Conservation (phyloP, 2,888 invertebrate genomes). For the Crioceris asparagi region DNA sequence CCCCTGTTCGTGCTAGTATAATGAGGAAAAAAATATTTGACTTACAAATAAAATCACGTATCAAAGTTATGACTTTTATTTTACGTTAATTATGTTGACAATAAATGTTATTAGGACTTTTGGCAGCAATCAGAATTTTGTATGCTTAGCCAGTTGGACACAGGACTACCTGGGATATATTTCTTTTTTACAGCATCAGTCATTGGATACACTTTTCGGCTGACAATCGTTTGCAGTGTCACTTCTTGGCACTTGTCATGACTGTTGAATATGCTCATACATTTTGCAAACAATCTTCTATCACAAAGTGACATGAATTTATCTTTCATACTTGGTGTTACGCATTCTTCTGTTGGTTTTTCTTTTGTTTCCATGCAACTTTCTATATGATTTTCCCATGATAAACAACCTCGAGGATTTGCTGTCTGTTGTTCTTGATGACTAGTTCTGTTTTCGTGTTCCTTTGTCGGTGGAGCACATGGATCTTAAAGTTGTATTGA, state of each 20-base stretch:
- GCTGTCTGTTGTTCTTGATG: background rate
- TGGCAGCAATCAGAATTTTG: too few species aligned
- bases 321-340: constrained; percentile 15
- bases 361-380: background rate
- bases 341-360: constrained; percentile 16
- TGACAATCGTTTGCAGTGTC: too few species aligned
- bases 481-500: background rate
- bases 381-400: constrained; percentile 18
- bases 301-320: constrained; percentile 15
- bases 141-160: constrained; percentile 13
- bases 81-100: too few species aligned
- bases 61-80: too few species aligned
- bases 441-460: background rate
- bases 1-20: too few species aligned
- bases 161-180: constrained; percentile 21
- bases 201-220: constrained; percentile 24
- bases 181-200: constrained; percentile 17
- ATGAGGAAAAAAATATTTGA: too few species aligned
- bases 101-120: too few species aligned
- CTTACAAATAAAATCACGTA: too few species aligned
- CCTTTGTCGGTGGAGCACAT: background rate
- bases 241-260: constrained; percentile 12
- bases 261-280: constrained; percentile 11
- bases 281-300: constrained; percentile 15
- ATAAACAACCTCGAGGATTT: constrained; percentile 17